These are phyloP conservation scores for Oeneis ivallda DNA, from an alignment of 2,888 invertebrate species.

Conservation along the genomic window DNA sequence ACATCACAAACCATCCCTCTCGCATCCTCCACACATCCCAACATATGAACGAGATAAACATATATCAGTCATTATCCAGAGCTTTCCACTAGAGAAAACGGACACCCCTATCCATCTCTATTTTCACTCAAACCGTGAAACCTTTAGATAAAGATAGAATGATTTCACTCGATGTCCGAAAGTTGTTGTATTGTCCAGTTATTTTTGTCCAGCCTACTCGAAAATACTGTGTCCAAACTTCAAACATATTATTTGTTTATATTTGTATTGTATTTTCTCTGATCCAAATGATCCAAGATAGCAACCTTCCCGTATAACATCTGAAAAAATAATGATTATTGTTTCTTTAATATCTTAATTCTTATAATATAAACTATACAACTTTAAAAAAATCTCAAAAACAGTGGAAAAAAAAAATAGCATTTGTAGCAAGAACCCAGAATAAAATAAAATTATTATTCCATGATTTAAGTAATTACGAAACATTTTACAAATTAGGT, in stretches of 20 bases:
- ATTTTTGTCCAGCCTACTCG: conserved; percentile 63
- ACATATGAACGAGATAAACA: conserved; percentile 75
- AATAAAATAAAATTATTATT: neutral
- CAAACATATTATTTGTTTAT: neutral
- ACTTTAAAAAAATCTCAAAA: no score
- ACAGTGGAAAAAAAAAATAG: no score
- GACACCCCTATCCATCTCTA: conserved; percentile 74
- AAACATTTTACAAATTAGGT: no score
- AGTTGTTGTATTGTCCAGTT: conserved; percentile 67
- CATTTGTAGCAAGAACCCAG: no score
- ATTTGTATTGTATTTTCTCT: no score
- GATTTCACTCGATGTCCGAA: conserved; percentile 58
- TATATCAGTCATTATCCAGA: conserved; percentile 63
- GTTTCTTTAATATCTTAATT: no score
- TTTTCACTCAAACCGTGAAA: conserved; percentile 58
- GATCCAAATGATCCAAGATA: no score
- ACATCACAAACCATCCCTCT: conserved; percentile 66
- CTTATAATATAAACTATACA: no score
- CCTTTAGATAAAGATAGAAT: conserved; percentile 61
- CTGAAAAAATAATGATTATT: no score
- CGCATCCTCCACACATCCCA: conserved; percentile 66
- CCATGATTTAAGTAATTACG: neutral
- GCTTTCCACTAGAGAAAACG: conserved; percentile 73
- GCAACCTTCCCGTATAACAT: no score
- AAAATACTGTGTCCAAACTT: conserved; percentile 49